These are phyloP conservation scores for Cydia fagiglandana DNA, from an alignment of 1,140 invertebrate genomes.

Conservation along the genomic window DNA sequence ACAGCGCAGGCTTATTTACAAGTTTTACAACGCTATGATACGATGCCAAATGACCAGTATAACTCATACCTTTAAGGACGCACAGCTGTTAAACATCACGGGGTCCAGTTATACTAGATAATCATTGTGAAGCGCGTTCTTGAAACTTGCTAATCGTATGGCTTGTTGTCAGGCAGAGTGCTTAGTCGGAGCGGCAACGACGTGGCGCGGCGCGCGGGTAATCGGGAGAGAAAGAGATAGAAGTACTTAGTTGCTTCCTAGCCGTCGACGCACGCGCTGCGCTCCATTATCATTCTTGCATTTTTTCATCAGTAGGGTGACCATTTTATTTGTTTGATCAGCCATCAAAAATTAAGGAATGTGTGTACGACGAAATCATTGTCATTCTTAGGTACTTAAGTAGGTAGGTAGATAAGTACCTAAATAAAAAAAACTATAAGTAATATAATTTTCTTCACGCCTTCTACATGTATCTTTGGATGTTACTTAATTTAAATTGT, in stretches of 20 bases:
- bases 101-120: not conserved
- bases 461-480: too few species aligned
- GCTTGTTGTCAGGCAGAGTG: not conserved
- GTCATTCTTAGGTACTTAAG: too few species aligned
- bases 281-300: not conserved
- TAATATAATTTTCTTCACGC: too few species aligned
- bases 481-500: too few species aligned
- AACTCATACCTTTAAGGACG: not conserved
- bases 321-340: not conserved
- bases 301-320: not conserved
- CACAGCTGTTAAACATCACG: not conserved
- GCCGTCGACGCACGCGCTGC: not conserved
- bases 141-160: not conserved
- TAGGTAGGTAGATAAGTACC: too few species aligned
- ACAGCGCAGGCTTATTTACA: not conserved
- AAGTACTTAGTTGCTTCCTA: not conserved
- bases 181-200: not conserved
- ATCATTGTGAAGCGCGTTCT: not conserved
- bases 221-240: conserved; percentile 16
- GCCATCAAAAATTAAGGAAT: too few species aligned
- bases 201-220: not conserved
- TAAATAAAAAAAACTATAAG: too few species aligned
- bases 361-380: too few species aligned
- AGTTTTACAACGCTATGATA: not conserved
- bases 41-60: not conserved